These are phyloP conservation scores for Cecropterus lyciades DNA, from an alignment of 1,140 invertebrate genomes.

Conservation along the genomic window DNA sequence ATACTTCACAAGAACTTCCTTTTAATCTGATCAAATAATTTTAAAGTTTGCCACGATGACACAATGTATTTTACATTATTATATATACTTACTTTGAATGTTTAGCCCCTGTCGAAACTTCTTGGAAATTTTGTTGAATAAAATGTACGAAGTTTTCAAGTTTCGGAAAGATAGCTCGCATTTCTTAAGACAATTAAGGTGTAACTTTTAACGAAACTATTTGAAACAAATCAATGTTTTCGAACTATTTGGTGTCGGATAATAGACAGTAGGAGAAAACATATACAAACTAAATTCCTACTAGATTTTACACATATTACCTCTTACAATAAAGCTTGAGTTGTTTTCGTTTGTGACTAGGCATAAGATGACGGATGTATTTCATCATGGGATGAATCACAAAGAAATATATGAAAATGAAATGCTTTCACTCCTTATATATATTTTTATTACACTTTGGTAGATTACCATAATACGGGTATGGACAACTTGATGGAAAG, in stretches of 20 bases:
- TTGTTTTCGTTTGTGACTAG: too few relatives aligned
- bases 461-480: too few relatives aligned
- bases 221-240: conserved; percentile 1
- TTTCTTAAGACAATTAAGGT: conserved; percentile 1
- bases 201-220: conserved; percentile 16
- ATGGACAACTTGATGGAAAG: too few relatives aligned
- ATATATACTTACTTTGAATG: conserved; percentile 21
- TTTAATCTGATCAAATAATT: conserved; percentile 27
- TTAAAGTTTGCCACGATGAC: conserved; percentile 17
- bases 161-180: conserved; percentile 20
- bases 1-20: conserved; percentile 3
- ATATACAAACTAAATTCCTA: too few relatives aligned
- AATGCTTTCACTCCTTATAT: too few relatives aligned
- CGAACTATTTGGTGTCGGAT: background rate
- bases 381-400: too few relatives aligned
- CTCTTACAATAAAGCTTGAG: too few relatives aligned
- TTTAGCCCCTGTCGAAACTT: conserved; percentile 9
- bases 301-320: too few relatives aligned
- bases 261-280: background rate
- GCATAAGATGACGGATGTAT: too few relatives aligned
- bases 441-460: too few relatives aligned
- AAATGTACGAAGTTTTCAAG: conserved; percentile 7
- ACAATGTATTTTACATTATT: too few relatives aligned
- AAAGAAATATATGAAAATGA: too few relatives aligned
- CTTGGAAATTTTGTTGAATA: conserved; percentile 17